Conservation (phyloP, 2,888 invertebrate species). For the Aelia acuminata region DNA sequence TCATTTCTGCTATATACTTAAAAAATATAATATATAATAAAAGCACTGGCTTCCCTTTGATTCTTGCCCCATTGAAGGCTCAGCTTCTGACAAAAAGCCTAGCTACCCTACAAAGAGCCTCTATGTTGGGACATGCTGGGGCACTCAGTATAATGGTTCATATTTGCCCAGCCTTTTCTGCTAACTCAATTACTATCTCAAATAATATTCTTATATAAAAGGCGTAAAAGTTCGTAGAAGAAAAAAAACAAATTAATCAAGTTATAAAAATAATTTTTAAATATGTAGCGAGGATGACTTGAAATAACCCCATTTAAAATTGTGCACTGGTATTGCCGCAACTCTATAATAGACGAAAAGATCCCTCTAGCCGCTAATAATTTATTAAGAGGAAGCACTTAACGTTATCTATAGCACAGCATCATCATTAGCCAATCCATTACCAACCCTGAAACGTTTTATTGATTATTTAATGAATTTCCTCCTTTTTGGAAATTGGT, state of each 20-base stretch:
- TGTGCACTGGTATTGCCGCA: neutral
- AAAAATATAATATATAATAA: neutral
- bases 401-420: neutral
- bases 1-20: neutral
- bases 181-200: slow-evolving; percentile 3
- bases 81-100: neutral
- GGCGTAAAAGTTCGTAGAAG: neutral
- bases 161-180: neutral
- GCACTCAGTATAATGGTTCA: slow-evolving; percentile 8
- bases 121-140: neutral
- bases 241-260: no score
- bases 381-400: neutral
- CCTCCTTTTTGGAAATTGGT: no score
- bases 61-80: neutral
- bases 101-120: neutral
- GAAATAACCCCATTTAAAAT: neutral
- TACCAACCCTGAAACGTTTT: neutral
- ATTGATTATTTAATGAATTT: neutral
- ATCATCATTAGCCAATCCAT: neutral
- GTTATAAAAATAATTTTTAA: neutral
- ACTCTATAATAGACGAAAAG: neutral
- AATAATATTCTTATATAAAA: neutral
- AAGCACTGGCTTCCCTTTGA: neutral
- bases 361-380: neutral
- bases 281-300: neutral